Conservation (phyloP, 2,113 vertebrate species). For the Eira barbara region DNA sequence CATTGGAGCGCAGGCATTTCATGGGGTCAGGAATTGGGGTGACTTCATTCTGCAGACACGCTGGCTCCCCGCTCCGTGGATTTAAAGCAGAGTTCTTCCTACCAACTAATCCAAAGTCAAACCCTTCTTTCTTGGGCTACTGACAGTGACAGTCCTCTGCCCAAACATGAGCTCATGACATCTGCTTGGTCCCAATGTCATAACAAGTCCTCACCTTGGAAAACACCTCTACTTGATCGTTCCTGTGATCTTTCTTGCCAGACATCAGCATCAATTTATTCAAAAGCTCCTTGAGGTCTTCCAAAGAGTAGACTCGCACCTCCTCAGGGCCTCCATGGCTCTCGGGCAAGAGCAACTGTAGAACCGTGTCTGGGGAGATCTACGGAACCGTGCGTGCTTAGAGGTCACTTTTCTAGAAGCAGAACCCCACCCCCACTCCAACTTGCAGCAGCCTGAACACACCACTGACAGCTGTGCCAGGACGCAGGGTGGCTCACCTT, state of each 20-base stretch:
- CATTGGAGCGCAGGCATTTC: accelerated
- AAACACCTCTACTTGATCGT: constrained; percentile 91
- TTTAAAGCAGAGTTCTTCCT: too few species aligned
- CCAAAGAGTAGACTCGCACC: constrained; percentile 84
- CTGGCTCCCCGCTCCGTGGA: accelerated
- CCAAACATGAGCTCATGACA: background rate
- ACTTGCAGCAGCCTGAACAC: accelerated
- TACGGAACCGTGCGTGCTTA: constrained; percentile 31
- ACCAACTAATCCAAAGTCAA: background rate
- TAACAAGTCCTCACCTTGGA: constrained; percentile 85
- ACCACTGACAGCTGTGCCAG: accelerated
- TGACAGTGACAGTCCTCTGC: accelerated
- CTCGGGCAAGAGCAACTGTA: constrained; percentile 85
- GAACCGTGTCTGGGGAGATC: constrained; percentile 87
- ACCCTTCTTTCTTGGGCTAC: background rate
- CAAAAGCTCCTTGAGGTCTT: constrained; percentile 92
- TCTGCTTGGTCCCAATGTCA: accelerated
- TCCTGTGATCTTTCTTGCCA: constrained; percentile 91
- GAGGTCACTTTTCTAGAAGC: too few species aligned
- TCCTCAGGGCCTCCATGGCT: constrained; percentile 70
- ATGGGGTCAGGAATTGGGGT: accelerated
- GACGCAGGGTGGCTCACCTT: constrained; percentile 67
- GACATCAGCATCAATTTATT: constrained; percentile 99
- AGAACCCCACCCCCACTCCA: background rate
- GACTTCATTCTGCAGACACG: accelerated